These are phyloP conservation scores for Chanos chanos DNA, from an alignment of 2,797 vertebrate species.

Conservation along the genomic window DNA sequence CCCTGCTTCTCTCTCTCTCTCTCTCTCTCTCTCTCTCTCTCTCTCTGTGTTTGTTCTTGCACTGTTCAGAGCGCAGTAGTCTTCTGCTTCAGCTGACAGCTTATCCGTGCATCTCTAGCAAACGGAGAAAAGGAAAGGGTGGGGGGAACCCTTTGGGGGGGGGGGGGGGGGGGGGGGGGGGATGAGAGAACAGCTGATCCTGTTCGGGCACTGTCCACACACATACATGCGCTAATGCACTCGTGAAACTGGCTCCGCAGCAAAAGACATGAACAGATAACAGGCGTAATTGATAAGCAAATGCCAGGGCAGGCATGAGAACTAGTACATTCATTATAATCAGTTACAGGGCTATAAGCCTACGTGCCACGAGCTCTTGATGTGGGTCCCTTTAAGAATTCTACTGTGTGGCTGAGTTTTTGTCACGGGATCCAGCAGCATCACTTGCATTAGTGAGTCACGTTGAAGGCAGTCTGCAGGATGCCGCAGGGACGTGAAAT, in stretches of 20 bases:
- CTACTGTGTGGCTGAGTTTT: neutral
- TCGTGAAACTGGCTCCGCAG: too few species aligned
- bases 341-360: neutral
- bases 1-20: neutral
- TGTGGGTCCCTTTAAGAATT: conserved; percentile 29
- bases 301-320: too few species aligned
- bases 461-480: neutral
- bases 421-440: neutral
- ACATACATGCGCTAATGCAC: too few species aligned
- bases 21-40: neutral
- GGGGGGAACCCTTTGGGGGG: neutral
- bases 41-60: conserved; percentile 2
- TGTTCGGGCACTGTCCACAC: conserved; percentile 6
- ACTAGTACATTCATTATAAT: too few species aligned
- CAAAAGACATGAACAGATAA: too few species aligned
- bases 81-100: conserved; percentile 58
- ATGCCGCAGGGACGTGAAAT: neutral
- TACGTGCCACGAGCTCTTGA: neutral
- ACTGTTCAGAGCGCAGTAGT: conserved; percentile 2
- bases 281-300: too few species aligned
- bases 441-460: conserved; percentile 1
- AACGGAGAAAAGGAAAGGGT: neutral
- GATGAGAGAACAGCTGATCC: conserved; percentile 20
- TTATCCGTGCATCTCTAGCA: conserved; percentile 51
- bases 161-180: neutral